These are phyloP conservation scores for Bufotes viridis DNA, from an alignment of 2,797 vertebrate species.

Conservation along the genomic window DNA sequence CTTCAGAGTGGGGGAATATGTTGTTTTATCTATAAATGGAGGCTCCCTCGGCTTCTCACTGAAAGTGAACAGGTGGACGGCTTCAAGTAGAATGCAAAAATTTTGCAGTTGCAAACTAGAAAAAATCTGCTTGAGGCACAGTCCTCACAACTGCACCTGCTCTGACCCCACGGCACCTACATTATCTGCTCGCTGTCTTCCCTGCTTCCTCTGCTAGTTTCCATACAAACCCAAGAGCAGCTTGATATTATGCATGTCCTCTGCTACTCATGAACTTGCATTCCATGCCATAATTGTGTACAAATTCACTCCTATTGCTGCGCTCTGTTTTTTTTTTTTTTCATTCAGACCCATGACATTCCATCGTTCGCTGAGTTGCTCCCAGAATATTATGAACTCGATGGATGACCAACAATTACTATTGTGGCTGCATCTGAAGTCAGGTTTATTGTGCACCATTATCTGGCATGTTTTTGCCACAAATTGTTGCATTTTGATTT, in stretches of 20 bases:
- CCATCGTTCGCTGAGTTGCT: neutral
- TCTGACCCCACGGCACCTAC: constrained; percentile 2
- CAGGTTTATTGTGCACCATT: too few species aligned
- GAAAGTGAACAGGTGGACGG: constrained; percentile 23
- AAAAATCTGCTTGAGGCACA: neutral
- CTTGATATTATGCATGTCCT: constrained; percentile 38
- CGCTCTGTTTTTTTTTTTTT: neutral
- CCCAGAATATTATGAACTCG: neutral
- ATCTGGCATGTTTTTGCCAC: too few species aligned
- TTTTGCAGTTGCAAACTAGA: constrained; percentile 5
- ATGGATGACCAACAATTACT: too few species aligned
- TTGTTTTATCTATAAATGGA: constrained; percentile 20
- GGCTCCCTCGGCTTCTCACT: neutral
- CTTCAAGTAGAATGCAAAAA: constrained; percentile 6
- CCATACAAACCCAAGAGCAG: neutral
- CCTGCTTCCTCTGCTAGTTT: neutral
- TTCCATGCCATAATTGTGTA: constrained; percentile 50
- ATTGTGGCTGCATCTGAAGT: too few species aligned
- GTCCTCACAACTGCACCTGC: constrained; percentile 14
- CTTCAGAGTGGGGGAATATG: neutral
- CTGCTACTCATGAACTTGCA: constrained; percentile 28
- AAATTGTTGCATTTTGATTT: too few species aligned
- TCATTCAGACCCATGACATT: constrained; percentile 12
- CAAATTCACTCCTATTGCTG: constrained; percentile 5
- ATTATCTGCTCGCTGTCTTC: neutral